phyloP scores from a whole-genome alignment of 1,140 invertebrate genomes.

The Drosophila lacteicornis region DNA sequence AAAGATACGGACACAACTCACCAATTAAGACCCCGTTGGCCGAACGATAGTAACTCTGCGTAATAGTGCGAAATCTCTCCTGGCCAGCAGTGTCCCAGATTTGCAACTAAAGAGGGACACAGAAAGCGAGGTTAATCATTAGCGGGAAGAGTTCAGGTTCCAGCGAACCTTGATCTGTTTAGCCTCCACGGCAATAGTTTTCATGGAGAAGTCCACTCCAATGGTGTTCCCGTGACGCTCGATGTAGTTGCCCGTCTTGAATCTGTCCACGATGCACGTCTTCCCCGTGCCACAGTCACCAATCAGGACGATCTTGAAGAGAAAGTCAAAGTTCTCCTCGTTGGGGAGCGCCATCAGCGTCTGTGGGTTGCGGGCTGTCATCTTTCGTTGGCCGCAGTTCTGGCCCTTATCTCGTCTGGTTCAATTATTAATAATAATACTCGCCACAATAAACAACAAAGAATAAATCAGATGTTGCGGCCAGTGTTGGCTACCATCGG shows the following conservation, averaged over 20 bases:
- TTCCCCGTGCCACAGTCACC: slow-evolving; percentile 93
- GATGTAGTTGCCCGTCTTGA: slow-evolving; percentile 96
- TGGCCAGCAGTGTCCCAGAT: slow-evolving; percentile 98
- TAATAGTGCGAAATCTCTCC: slow-evolving; percentile 96
- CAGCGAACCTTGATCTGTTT: slow-evolving; percentile 95
- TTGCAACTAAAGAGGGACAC: slow-evolving; percentile 85
- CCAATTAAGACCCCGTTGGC: slow-evolving; percentile 96
- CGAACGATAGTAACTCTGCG: slow-evolving; percentile 97
- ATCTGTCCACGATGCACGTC: slow-evolving; percentile 94
- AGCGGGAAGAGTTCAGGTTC: neutral
- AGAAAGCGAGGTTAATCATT: neutral
- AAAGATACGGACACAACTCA: slow-evolving; percentile 86
- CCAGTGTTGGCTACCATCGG: neutral
- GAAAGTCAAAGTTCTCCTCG: slow-evolving; percentile 90
- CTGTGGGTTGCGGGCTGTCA: slow-evolving; percentile 86
- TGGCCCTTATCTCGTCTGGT: slow-evolving; percentile 10
- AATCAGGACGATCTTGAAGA: slow-evolving; percentile 92
- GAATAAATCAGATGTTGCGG: slow-evolving; percentile 16
- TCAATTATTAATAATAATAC: slow-evolving; percentile 11
- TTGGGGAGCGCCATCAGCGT: slow-evolving; percentile 85
- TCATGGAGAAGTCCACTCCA: slow-evolving; percentile 98
- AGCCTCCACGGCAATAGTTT: slow-evolving; percentile 95
- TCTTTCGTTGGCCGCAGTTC: slow-evolving; percentile 40
- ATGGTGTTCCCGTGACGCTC: slow-evolving; percentile 97
- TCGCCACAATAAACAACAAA: slow-evolving; percentile 24